These are phyloP conservation scores for Drosophila eohydei DNA, from an alignment of 2,888 invertebrate species.

Conservation along the genomic window DNA sequence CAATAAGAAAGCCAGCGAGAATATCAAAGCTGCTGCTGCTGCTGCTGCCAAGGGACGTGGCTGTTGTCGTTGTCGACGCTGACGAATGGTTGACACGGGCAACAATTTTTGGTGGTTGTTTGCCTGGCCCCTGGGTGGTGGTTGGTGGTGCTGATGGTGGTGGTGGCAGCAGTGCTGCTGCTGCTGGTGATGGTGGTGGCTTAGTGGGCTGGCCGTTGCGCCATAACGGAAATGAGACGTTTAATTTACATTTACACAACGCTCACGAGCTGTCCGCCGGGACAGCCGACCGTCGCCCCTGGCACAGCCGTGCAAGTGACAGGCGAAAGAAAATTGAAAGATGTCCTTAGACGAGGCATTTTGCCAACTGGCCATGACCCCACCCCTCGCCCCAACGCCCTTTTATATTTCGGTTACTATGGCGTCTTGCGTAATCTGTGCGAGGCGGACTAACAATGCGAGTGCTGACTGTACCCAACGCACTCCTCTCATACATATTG, in stretches of 20 bases:
- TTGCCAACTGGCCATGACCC: not conserved
- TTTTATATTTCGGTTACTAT: slow-evolving; percentile 14
- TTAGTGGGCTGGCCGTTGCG: slow-evolving; percentile 46
- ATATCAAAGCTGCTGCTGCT: slow-evolving; percentile 38
- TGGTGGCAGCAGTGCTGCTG: slow-evolving; percentile 31
- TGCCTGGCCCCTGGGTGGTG: slow-evolving; percentile 47
- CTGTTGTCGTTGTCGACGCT: slow-evolving; percentile 29
- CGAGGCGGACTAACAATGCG: slow-evolving; percentile 38
- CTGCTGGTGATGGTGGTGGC: slow-evolving; percentile 27
- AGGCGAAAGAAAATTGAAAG: slow-evolving; percentile 56
- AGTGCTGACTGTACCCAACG: slow-evolving; percentile 64
- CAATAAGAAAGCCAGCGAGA: slow-evolving; percentile 29
- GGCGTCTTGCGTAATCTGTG: slow-evolving; percentile 29
- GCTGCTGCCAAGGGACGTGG: slow-evolving; percentile 43
- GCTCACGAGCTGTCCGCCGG: slow-evolving; percentile 54
- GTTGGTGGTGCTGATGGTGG: slow-evolving; percentile 20
- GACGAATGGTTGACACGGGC: slow-evolving; percentile 79
- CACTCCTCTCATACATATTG: slow-evolving; percentile 60
- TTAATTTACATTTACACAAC: slow-evolving; percentile 80
- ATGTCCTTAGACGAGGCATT: slow-evolving; percentile 27
- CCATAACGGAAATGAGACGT: slow-evolving; percentile 82
- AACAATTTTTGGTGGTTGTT: slow-evolving; percentile 59
- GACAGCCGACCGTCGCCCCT: slow-evolving; percentile 12
- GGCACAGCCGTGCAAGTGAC: slow-evolving; percentile 65
- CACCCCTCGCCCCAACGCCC: not conserved